A percentile compares a stretch with the other conserved stretches of the same genome.
These are phyloP conservation scores for Dryobates pubescens DNA, from an alignment of 2,797 vertebrate genomes.

Conservation along the genomic window DNA sequence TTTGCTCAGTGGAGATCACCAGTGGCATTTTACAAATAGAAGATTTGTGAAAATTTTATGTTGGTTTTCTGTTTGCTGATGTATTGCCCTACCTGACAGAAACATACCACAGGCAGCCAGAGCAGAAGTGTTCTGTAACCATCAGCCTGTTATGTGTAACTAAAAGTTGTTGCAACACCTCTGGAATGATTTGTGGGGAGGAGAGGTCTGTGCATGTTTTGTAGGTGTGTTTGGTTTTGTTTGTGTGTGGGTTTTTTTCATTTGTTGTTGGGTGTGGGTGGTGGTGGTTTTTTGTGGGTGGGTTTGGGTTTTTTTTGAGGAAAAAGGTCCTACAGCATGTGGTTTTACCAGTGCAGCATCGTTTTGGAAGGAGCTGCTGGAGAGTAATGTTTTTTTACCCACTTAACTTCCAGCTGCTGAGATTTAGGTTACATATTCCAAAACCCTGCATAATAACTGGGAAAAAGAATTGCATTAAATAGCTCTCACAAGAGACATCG, in stretches of 20 bases:
- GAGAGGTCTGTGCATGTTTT: not conserved
- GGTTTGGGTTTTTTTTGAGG: not conserved
- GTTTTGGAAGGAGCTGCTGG: conserved; percentile 1
- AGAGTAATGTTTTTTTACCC: not conserved
- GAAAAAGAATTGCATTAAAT: not conserved
- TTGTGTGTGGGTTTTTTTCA: too few species aligned
- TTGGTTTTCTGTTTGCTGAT: not conserved
- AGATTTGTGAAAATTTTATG: not conserved
- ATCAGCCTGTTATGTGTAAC: not conserved
- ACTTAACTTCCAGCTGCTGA: not conserved
- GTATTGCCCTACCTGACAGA: not conserved
- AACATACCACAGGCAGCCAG: not conserved
- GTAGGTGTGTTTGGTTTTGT: not conserved
- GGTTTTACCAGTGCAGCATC: not conserved
- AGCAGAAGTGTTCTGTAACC: not conserved
- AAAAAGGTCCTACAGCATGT: not conserved
- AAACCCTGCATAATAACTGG: not conserved
- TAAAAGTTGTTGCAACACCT: not conserved
- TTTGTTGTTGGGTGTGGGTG: too few species aligned
- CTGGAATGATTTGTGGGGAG: not conserved
- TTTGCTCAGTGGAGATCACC: not conserved
- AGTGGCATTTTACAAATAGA: not conserved
- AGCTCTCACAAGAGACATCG: not conserved
- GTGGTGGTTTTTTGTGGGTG: too few species aligned
- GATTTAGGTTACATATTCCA: not conserved